phyloP scores from a whole-genome alignment of 2,888 invertebrate species.

The Chouioia cunea region DNA sequence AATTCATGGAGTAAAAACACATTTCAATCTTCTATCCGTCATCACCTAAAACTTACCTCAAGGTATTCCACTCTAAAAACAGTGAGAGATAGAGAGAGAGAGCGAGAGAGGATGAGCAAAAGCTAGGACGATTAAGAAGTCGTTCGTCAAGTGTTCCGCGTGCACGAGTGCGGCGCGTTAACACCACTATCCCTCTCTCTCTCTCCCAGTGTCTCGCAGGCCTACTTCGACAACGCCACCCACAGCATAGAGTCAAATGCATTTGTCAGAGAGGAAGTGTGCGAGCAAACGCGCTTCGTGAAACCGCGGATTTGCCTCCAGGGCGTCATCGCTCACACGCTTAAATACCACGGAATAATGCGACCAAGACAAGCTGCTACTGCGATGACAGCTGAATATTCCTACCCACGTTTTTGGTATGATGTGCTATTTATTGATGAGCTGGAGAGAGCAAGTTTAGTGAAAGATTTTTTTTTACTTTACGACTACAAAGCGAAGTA shows the following conservation, averaged over 20 bases:
- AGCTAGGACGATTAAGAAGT: conserved; percentile 23
- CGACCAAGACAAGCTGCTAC: background rate
- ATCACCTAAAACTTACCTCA: too few relatives aligned
- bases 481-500: too few relatives aligned
- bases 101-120: background rate
- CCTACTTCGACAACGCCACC: conserved; percentile 47
- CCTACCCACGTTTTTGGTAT: too few relatives aligned
- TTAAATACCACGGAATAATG: conserved; percentile 16
- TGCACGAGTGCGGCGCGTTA: background rate
- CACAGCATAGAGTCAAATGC: conserved; percentile 53
- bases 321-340: conserved; percentile 57
- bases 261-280: conserved; percentile 55
- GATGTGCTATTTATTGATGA: too few relatives aligned
- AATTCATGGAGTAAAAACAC: too few relatives aligned
- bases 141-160: conserved; percentile 26
- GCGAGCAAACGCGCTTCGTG: conserved; percentile 46
- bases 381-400: too few relatives aligned
- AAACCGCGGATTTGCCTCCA: conserved; percentile 58
- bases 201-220: background rate
- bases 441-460: too few relatives aligned
- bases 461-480: too few relatives aligned
- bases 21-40: too few relatives aligned
- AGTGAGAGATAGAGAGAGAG: background rate
- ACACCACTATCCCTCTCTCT: background rate
- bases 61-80: background rate